phyloP scores from a whole-genome alignment of 2,797 vertebrate genomes.

The Cynopterus sphinx region DNA sequence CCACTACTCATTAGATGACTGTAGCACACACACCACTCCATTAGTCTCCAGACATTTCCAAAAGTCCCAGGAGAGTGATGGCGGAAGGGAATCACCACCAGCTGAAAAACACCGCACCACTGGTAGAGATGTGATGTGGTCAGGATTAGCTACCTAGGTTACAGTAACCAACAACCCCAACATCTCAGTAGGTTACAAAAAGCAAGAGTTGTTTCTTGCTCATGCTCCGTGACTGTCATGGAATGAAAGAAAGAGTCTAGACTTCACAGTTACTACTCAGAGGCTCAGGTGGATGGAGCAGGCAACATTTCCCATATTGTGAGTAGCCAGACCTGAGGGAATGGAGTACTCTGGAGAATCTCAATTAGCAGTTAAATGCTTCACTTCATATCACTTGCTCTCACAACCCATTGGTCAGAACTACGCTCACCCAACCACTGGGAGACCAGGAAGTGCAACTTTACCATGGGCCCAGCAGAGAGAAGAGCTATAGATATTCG shows the following conservation, averaged over 20 bases:
- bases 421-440: neutral
- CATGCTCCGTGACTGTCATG: fast-evolving
- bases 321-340: neutral
- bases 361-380: neutral
- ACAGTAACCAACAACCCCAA: neutral
- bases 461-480: neutral
- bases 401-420: neutral
- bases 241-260: neutral
- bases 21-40: neutral
- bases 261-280: neutral
- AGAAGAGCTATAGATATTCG: neutral
- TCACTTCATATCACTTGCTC: neutral
- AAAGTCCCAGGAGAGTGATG: no score
- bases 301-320: neutral
- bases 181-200: neutral
- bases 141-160: neutral
- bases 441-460: neutral
- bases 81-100: neutral
- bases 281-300: neutral
- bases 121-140: neutral
- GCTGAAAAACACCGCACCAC: neutral
- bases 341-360: neutral
- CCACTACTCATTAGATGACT: neutral
- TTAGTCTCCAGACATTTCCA: neutral
- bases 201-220: neutral